Evolutionary conservation across 2,888 invertebrate species (phyloP), one percentile per base, ranked within the genome.

Genomic region (Scaptodrosophila latifasciaeformis): DNA sequence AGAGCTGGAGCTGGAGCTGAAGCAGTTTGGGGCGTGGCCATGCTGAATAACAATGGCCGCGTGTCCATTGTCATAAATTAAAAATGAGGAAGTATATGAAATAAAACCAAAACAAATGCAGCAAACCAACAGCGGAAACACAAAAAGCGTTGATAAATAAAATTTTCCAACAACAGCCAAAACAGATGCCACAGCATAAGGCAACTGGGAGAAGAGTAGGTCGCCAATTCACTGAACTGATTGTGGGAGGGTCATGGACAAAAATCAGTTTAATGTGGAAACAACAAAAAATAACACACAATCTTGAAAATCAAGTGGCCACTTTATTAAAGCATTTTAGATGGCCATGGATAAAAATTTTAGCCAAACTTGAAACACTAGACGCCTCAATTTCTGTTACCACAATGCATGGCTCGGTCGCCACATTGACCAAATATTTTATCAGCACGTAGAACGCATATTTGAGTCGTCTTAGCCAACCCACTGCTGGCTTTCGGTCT

Each of bases 41-140:
- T 13, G 34, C 18, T 49, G 43, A 59, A 54, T 65, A 67, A 75
- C 72, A 78, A 71, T 62, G 49, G 70, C 77, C 59, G 56, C 54
- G 58, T 13, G 24, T 19, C 69, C 77, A 82, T 81, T 82, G 82
- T 82, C 77, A 70, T 81, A 82, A 82, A 81, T 82, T 79, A 79
- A 82, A 77, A 79, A 74, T 75, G 70, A 65, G 74, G 72, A 80
- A 75, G 76, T 76, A 54, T 76, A 74, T 79, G 61, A 64, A 80
- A 74, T 77, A 79, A 79, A 67, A 79, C 59, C 78, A 72, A 75
- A 59, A 54, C 45, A 46, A 44, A 49, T 43, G 39, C 46, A 37
- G 52, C 40, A 43, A 51, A 67, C 68, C 69, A 55, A 44, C 59
- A 63, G 49, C 78, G 70, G 72, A 72, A 66, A 66, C 58, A 60